These are phyloP conservation scores for Sarcophaga caerulescens DNA, from an alignment of 2,888 invertebrate genomes.

Conservation along the genomic window DNA sequence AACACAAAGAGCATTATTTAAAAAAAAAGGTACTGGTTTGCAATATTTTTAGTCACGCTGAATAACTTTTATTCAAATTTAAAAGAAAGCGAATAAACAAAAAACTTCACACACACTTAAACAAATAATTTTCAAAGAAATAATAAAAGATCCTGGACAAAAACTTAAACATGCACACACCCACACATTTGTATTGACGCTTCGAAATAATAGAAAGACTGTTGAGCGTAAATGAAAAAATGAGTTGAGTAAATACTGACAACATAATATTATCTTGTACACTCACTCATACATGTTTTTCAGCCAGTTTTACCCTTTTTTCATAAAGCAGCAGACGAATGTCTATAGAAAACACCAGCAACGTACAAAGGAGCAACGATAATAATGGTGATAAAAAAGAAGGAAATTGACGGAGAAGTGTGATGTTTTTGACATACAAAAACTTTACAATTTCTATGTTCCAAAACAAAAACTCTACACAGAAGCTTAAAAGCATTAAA, in stretches of 20 bases:
- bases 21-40: too few species aligned
- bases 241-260: too few species aligned
- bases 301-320: too few species aligned
- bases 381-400: background rate
- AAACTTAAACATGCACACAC: background rate
- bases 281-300: too few species aligned
- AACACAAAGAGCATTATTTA: too few species aligned
- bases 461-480: background rate
- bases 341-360: conserved; percentile 5
- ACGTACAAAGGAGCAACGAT: conserved; percentile 17
- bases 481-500: conserved; percentile 2
- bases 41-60: too few species aligned
- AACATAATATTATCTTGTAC: too few species aligned
- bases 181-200: too few species aligned
- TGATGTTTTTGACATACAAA: conserved; percentile 39
- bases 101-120: background rate
- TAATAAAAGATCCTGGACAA: background rate
- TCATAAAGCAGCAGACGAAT: background rate
- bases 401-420: conserved; percentile 45
- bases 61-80: too few species aligned
- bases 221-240: too few species aligned
- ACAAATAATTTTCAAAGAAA: background rate
- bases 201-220: too few species aligned
- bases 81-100: background rate
- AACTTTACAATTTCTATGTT: conserved; percentile 10